phyloP scores from a whole-genome alignment of 2,888 invertebrate genomes.

The Temnothorax rugatulus region DNA sequence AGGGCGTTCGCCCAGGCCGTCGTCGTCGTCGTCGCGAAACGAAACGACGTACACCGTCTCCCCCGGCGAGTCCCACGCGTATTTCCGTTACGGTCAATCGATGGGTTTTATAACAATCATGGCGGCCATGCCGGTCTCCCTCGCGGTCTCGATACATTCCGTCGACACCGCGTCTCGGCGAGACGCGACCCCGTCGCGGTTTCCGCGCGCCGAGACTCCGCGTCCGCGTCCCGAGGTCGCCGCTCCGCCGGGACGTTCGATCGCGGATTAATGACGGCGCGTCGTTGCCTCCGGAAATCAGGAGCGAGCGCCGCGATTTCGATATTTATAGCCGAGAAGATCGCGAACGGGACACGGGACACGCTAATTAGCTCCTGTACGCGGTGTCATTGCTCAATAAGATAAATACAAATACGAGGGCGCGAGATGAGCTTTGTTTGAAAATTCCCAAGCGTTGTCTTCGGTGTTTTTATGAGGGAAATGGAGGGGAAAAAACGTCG shows the following conservation, averaged over 20 bases:
- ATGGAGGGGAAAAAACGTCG: background rate
- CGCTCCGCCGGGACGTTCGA: background rate
- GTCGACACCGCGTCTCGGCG: background rate
- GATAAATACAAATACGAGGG: background rate
- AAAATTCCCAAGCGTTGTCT: background rate
- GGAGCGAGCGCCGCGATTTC: background rate
- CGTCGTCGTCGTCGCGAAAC: background rate
- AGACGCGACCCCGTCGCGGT: no score
- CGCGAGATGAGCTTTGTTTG: background rate
- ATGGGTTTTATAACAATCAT: constrained; percentile 82
- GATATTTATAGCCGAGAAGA: background rate
- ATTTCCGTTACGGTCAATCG: constrained; percentile 75
- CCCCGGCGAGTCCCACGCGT: background rate
- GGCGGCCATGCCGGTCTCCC: constrained; percentile 81
- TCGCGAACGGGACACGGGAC: background rate
- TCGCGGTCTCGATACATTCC: constrained; percentile 33
- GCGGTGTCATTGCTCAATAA: background rate
- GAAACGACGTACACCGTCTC: background rate
- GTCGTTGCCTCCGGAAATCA: background rate
- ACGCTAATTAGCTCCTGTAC: background rate
- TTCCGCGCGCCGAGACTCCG: no score
- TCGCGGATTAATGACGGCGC: background rate
- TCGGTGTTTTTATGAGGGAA: background rate
- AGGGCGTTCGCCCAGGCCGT: no score
- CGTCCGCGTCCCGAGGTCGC: no score